Conservation (phyloP, 2,797 vertebrate genomes). For the Siniperca undulata region DNA sequence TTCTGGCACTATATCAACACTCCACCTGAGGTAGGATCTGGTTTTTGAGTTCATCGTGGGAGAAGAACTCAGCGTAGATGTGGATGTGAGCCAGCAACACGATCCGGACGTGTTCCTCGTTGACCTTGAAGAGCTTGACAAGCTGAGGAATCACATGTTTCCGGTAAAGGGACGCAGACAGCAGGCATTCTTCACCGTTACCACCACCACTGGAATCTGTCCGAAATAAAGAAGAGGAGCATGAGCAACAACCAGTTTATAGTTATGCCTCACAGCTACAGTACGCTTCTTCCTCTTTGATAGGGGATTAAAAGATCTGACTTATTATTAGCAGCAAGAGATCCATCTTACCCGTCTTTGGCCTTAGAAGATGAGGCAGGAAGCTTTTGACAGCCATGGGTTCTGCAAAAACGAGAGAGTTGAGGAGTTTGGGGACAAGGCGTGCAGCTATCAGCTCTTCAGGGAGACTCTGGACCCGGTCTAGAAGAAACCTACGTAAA, state of each 20-base stretch:
- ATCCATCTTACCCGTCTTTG: slow-evolving; percentile 90
- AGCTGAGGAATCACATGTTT: slow-evolving; percentile 92
- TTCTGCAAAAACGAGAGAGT: slow-evolving; percentile 96
- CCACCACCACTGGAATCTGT: slow-evolving; percentile 74
- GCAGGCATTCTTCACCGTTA: slow-evolving; percentile 86
- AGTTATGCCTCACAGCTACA: background rate
- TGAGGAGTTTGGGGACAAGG: slow-evolving; percentile 93
- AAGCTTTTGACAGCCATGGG: slow-evolving; percentile 97
- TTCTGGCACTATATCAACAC: background rate
- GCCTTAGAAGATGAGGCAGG: slow-evolving; percentile 94
- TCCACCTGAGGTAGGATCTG: slow-evolving; percentile 95
- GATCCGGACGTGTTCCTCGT: slow-evolving; percentile 94
- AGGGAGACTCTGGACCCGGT: slow-evolving; percentile 91
- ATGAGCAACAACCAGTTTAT: slow-evolving; percentile 1
- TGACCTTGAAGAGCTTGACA: slow-evolving; percentile 93
- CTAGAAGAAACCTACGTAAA: slow-evolving; percentile 91
- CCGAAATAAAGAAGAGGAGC: slow-evolving; percentile 5
- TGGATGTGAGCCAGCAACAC: slow-evolving; percentile 94
- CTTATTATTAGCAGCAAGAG: slow-evolving; percentile 3
- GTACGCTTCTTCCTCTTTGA: background rate
- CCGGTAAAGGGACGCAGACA: slow-evolving; percentile 91
- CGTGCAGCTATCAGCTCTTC: slow-evolving; percentile 93
- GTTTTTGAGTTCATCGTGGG: slow-evolving; percentile 92
- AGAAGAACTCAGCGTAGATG: slow-evolving; percentile 92
- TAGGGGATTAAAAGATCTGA: background rate